Evolutionary conservation across 2,797 vertebrate species (phyloP), one percentile per base, ranked within the genome.

Genomic region (Melopsittacus undulatus): DNA sequence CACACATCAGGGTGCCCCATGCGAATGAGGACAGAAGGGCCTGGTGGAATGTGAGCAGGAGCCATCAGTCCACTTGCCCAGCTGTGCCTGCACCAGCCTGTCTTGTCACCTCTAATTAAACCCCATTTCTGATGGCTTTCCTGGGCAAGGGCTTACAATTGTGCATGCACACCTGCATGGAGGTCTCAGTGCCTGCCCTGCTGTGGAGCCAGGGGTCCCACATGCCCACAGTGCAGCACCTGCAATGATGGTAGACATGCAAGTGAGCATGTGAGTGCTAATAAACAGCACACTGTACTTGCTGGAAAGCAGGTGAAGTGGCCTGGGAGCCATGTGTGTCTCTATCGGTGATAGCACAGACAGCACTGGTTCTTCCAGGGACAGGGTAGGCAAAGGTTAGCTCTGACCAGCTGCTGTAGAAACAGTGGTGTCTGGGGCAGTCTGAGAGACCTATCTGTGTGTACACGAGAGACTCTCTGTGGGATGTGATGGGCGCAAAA

Each of bases 1-100:
- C 34, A 15, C 2, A 4, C 20, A 15, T 34, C 8, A 7, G 14
- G 13, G 10, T 0, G 6, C 12, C 4, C 32, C 2, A 0, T 43
- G 18, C 13, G 24, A 90, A 82, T 4, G 15, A 11, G 26, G 34
- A 68, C 21, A 81, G n/a, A 77, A 81, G 11, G 21, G 18, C 5
- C 10, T 81, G 43, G 49, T 51, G 20, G 13, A 10, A 27, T 42
- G 15, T 63, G 3, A 61, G 30, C 5, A 69, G 13, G 13, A 16
- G 27, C 21, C 20, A n/a, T 36, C 20, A 51, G 24, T 16, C 32
- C 32, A 36, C 1, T 0, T 48, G 22, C 17, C 29, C 9, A 8
- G 48, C 27, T 1, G 4, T 40, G 29, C 5, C 42, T 52, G 11
- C 7, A 24, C 21, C 34, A 79, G 38, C 26, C 22, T 56, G 15